Evolutionary conservation across 37 sponge, comb jelly and placozoan species (phyloP), one percentile per base, ranked within the genome.

Genomic region (Oscarella lobularis): DNA sequence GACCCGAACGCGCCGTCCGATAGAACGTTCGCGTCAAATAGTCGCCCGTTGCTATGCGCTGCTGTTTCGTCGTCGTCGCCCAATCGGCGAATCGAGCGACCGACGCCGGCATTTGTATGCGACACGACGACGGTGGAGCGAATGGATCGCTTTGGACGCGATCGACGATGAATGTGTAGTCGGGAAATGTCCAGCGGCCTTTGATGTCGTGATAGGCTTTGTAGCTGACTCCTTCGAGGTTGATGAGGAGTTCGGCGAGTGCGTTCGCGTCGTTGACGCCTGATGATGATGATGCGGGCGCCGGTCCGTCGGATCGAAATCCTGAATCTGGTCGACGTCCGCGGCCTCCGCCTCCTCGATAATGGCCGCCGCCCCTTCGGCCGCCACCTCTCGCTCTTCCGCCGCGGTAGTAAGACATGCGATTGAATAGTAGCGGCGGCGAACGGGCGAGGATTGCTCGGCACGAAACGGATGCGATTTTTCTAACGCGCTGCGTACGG

Each of bases 61-160:
- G 60, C 9, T 9, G 20, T 20, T 6, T 5, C 31, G 9, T 5
- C 29, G 40, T 35, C 5, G 75, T 74, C 3, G 6, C 75, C 75
- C 41, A 32, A 30, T 5, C 39, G 37, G 33, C 9, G 29, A n/a
- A 69, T 31, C 6, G 33, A 20, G 32, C 32, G 6, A 69, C 6
- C 9, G 14, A 6, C 14, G 14, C 6, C 29, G 32, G 33, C 72
- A 69, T 20, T 69, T 69, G 32, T n/a, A 31, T 9, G 31, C 33
- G 72, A 20, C 72, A 69, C 9, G 14, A 9, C 14, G 79, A 78
- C 3, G 79, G 79, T n/a, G 79, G 5, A 35, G 79, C 79, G 31
- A 71, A 78, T 36, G 79, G 79, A 31, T 78, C 79, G 2, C 71
- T 68, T 39, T 78, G 79, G 6, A 78, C 38, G 70, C 67, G 72